Percentiles rank a stretch among this genome's conserved stretches.
These are phyloP conservation scores for Parasteatoda tepidariorum DNA, from an alignment of 1,140 invertebrate genomes.

Conservation along the genomic window DNA sequence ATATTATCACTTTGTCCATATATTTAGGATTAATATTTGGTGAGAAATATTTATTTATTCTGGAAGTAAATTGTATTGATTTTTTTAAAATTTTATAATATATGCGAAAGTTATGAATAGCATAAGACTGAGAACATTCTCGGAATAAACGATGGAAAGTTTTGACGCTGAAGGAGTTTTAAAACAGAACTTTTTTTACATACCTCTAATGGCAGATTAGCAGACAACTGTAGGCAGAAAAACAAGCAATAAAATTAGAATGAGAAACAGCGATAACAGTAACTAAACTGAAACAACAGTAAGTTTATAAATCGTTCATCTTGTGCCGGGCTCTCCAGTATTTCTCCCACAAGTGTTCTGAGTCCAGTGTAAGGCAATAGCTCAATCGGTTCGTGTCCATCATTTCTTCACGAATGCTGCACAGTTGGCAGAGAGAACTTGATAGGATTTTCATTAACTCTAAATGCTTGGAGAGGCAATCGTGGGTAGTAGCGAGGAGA, in stretches of 20 bases:
- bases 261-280: not conserved
- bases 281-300: not conserved
- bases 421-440: not conserved
- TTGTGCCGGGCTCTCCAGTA: not conserved
- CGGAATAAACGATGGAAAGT: too few species aligned
- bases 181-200: too few species aligned
- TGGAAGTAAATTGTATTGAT: too few species aligned
- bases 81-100: too few species aligned
- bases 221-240: not conserved
- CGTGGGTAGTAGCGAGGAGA: not conserved
- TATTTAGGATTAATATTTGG: too few species aligned
- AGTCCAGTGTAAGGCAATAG: not conserved
- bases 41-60: too few species aligned
- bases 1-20: too few species aligned
- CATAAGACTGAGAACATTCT: too few species aligned
- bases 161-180: too few species aligned
- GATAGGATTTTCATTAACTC: not conserved
- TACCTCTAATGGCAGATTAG: not conserved
- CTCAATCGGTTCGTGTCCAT: not conserved
- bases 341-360: not conserved
- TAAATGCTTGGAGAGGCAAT: not conserved
- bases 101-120: too few species aligned
- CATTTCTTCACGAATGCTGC: not conserved
- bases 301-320: slow-evolving; percentile 9
- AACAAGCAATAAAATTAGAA: not conserved